Conservation (phyloP, 2,797 vertebrate genomes). For the Falco rusticolus region DNA sequence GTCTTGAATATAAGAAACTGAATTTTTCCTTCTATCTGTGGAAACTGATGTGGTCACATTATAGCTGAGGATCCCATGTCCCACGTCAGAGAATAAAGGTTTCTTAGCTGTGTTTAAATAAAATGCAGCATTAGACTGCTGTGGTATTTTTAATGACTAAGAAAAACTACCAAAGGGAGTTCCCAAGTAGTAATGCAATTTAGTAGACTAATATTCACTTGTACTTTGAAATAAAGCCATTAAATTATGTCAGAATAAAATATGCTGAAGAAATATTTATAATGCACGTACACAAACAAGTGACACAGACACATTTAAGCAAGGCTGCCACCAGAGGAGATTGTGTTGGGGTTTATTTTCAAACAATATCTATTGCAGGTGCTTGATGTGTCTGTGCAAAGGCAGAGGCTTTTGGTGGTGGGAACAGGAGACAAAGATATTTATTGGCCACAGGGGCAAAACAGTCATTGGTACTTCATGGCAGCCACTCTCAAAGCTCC, state of each 20-base stretch:
- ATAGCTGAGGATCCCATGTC: background rate
- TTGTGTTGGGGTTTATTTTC: background rate
- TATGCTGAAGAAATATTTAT: background rate
- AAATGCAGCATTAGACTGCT: background rate
- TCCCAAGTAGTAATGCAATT: constrained; percentile 32
- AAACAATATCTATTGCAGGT: background rate
- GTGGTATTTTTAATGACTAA: constrained; percentile 36
- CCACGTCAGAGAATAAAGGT: background rate
- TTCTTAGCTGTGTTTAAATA: background rate
- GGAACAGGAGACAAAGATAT: background rate
- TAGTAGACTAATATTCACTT: constrained; percentile 43
- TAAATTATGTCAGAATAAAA: constrained; percentile 43
- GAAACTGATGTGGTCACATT: background rate
- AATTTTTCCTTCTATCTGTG: background rate
- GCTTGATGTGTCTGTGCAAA: background rate
- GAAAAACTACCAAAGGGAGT: constrained; percentile 33
- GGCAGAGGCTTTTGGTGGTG: background rate
- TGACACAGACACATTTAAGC: background rate
- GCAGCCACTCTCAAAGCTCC: background rate
- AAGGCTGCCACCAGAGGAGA: background rate
- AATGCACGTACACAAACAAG: background rate
- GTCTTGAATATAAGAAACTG: background rate
- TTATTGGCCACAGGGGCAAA: background rate
- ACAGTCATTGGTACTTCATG: background rate
- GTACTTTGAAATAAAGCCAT: constrained; percentile 32